Conservation (phyloP, 2,113 vertebrate genomes). For the Speoplatyrhinus poulsoni region DNA sequence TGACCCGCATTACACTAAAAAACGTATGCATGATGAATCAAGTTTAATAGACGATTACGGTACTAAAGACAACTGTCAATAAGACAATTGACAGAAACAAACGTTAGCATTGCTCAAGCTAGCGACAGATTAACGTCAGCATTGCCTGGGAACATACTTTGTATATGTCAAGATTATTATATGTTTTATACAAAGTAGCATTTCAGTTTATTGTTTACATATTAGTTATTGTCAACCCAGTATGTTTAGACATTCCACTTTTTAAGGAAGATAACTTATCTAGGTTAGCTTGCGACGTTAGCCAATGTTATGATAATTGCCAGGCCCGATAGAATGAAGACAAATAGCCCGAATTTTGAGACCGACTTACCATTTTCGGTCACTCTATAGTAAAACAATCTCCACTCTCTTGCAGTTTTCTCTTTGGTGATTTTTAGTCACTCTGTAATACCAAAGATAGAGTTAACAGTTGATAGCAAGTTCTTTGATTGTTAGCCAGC, state of each 20-base stretch:
- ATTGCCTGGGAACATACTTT: constrained; percentile 9
- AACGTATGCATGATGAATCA: background rate
- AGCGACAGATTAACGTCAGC: constrained; percentile 58
- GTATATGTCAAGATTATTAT: background rate
- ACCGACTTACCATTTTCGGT: constrained; percentile 67
- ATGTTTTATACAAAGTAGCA: background rate
- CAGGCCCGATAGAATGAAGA: constrained; percentile 45
- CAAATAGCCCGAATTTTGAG: background rate
- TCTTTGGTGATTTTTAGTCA: constrained; percentile 16
- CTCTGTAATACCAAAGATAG: constrained; percentile 20
- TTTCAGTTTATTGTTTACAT: background rate
- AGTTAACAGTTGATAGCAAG: constrained; percentile 19
- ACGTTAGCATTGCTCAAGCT: constrained; percentile 36
- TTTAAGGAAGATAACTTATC: constrained; percentile 6
- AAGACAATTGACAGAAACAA: constrained; percentile 35
- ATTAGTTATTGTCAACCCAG: background rate
- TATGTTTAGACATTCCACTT: constrained; percentile 11
- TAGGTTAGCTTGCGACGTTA: constrained; percentile 18
- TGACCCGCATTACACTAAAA: background rate
- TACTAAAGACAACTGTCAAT: background rate
- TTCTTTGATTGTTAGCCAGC: constrained; percentile 51
- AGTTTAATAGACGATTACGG: background rate
- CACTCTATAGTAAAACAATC: constrained; percentile 33
- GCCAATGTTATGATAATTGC: constrained; percentile 55
- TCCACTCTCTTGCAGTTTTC: constrained; percentile 30